Evolutionary conservation across 1,140 invertebrate genomes (phyloP).

Genomic region (Protaetia brevitarsis): DNA sequence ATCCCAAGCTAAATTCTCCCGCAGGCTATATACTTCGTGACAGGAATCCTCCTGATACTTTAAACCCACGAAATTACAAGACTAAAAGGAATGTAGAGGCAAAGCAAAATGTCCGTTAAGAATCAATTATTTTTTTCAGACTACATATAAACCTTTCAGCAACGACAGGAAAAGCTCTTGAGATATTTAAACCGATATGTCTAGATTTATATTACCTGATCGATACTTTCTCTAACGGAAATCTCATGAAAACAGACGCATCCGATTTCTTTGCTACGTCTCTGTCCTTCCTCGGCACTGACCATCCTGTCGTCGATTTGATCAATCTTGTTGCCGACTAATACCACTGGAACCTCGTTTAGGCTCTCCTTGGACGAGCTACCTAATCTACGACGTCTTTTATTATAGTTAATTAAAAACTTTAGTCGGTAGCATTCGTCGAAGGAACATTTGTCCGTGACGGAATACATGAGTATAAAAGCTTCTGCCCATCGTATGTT

Average conservation of each 20-base stretch:
- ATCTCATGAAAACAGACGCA: constrained; percentile 81
- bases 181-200: background rate
- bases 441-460: constrained; percentile 80
- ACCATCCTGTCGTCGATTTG: constrained; percentile 76
- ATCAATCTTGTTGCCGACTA: constrained; percentile 81
- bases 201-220: constrained; percentile 57
- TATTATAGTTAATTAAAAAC: constrained; percentile 76
- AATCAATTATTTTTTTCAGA: background rate
- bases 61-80: too few species aligned
- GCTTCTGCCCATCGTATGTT: constrained; percentile 82
- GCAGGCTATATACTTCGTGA: too few species aligned
- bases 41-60: too few species aligned
- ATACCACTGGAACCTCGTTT: constrained; percentile 67
- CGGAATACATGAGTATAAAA: constrained; percentile 80
- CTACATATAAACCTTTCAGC: too few species aligned
- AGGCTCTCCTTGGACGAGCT: constrained; percentile 44
- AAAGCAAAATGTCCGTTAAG: background rate
- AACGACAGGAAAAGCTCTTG: background rate
- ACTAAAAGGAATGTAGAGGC: background rate
- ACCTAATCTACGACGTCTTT: constrained; percentile 61
- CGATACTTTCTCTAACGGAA: constrained; percentile 76
- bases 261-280: constrained; percentile 71
- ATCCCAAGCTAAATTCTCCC: too few species aligned
- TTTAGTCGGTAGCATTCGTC: constrained; percentile 78
- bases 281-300: constrained; percentile 64